Percentiles rank a stretch among this genome's conserved stretches.
These are phyloP conservation scores for Diadophis punctatus DNA, from an alignment of 2,113 vertebrate genomes.

Conservation along the genomic window DNA sequence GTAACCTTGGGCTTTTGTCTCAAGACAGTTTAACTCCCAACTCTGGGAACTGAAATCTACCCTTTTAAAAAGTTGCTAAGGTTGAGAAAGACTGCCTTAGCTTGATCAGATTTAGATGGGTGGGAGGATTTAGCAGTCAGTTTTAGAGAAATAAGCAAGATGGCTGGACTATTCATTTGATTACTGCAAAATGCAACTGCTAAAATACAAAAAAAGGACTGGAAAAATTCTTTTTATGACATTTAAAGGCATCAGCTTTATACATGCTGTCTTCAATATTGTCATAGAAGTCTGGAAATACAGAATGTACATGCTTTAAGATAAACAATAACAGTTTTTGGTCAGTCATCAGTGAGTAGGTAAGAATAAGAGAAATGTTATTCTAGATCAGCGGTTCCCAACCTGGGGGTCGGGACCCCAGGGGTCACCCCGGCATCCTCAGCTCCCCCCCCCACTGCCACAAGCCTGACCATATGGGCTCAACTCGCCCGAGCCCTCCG, in stretches of 20 bases:
- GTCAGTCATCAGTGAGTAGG: not conserved
- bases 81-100: not conserved
- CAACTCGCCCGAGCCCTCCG: too few relatives aligned
- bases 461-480: too few relatives aligned
- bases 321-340: not conserved
- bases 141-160: not conserved
- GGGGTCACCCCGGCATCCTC: too few relatives aligned
- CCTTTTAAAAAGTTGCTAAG: not conserved
- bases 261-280: not conserved
- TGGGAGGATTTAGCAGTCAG: not conserved
- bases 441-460: too few relatives aligned
- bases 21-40: not conserved
- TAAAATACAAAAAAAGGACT: not conserved
- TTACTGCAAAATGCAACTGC: conserved; percentile 1
- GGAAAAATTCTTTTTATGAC: not conserved
- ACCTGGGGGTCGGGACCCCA: too few relatives aligned
- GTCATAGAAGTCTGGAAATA: not conserved
- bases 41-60: not conserved
- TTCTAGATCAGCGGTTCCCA: too few relatives aligned
- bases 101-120: not conserved
- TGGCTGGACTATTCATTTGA: not conserved
- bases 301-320: not conserved
- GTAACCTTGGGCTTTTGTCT: not conserved
- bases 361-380: not conserved
- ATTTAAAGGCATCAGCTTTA: not conserved